Base-by-base conservation (phyloP, 2,888 invertebrate genomes). In the Hermaeophaga mercurialis region DNA sequence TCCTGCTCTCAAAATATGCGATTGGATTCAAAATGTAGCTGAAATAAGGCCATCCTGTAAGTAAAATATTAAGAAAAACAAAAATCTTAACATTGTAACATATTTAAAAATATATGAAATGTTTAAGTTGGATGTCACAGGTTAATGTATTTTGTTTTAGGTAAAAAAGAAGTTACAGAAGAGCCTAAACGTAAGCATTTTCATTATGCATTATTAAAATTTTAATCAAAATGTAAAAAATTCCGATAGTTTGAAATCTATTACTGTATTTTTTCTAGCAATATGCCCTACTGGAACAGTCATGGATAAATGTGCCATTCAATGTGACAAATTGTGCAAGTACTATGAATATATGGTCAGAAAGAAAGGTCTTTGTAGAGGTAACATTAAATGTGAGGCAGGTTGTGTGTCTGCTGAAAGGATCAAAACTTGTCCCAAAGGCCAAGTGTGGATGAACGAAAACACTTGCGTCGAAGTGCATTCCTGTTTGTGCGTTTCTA, bases 401-500 rank as follows among this genome's bases (percentile, higher is more conserved):
- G 76, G 75, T 17, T 78, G 78, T 62, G 70, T 74, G 0, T 62
- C 69, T 2, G 63, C 63, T 2, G 63, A 63, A 5, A 72, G 70
- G 54, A 58, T 59, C 19, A 24, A 55, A 64, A 74, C 6, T 3
- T 92, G 92, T 67, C 81, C 81, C 0, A 66, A 73, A 1, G 83
- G 84, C 1, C 81, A 81, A 62, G 80, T 82, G 46, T 91, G 91
- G 88, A 82, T 89, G 1, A 90, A 93, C 71, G 81, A 82, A 61
- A 73, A 79, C 18, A 87, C 85, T 0, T 95, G 94, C 69, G 90
- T 93, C 1, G 79, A 84, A 0, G 72, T 81, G 9, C 82, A 84
- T 31, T 88, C 91, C 69, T 95, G 94, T 69, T 85, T 89, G 8
- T 95, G 94, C 71, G 80, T 82, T 54, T 84, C 87, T 33, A 80